phyloP scores from a whole-genome alignment of 1,140 invertebrate genomes.

The Eubasilissa regina region DNA sequence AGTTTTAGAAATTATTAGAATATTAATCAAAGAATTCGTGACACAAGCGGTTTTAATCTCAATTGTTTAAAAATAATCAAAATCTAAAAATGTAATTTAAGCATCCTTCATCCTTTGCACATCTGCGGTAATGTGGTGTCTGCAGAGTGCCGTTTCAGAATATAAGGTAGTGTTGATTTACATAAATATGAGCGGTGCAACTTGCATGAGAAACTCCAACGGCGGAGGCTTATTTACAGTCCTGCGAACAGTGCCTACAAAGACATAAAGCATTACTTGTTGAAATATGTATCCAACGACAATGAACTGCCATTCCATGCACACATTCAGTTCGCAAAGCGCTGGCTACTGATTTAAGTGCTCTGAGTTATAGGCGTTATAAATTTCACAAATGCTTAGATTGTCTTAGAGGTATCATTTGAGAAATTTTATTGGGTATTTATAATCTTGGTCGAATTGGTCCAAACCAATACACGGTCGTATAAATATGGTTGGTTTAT shows the following conservation, averaged over 20 bases:
- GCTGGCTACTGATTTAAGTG: background rate
- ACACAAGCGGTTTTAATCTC: no score
- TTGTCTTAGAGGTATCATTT: no score
- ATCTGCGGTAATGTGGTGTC: constrained; percentile 39
- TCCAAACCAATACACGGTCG: no score
- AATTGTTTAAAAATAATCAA: no score
- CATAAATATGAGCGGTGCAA: constrained; percentile 51
- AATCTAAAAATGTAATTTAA: background rate
- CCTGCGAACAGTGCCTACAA: background rate
- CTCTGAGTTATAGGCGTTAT: no score
- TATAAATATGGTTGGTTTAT: no score
- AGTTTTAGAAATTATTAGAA: no score
- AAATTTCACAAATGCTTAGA: no score
- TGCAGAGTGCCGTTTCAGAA: constrained; percentile 21
- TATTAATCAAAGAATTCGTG: no score
- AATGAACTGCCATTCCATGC: constrained; percentile 3
- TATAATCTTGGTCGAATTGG: no score
- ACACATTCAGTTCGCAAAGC: constrained; percentile 1
- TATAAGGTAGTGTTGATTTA: constrained; percentile 52
- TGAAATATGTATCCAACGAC: constrained; percentile 5
- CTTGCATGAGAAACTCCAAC: constrained; percentile 20
- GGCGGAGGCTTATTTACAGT: background rate
- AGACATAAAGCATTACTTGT: constrained; percentile 8
- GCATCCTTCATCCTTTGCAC: constrained; percentile 17
- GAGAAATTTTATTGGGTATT: no score